Evolutionary conservation across 2,113 vertebrate genomes (phyloP).

Genomic region (Gulo gulo): DNA sequence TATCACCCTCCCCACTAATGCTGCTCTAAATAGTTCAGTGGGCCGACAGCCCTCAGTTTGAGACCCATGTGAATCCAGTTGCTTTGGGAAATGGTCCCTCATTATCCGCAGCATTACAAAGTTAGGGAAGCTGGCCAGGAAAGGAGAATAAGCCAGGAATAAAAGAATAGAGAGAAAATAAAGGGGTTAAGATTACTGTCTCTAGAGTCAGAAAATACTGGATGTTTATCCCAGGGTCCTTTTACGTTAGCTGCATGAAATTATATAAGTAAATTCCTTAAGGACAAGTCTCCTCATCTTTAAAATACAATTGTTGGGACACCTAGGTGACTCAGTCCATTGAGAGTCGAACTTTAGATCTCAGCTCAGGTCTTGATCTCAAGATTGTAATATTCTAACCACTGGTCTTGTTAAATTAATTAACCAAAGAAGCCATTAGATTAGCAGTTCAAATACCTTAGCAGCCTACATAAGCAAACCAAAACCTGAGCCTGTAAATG

Average conservation of each 20-base stretch:
- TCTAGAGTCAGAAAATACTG: background rate
- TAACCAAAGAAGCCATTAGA: background rate
- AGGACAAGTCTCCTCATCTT: background rate
- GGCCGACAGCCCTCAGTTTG: background rate
- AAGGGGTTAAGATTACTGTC: no score
- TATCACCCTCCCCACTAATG: background rate
- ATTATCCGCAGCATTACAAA: background rate
- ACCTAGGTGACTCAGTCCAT: background rate
- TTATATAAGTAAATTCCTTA: background rate
- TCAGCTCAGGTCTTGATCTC: background rate
- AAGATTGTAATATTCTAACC: background rate
- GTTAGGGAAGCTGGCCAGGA: background rate
- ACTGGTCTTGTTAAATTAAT: background rate
- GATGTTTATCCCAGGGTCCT: background rate
- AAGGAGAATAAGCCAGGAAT: background rate
- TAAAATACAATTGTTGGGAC: background rate
- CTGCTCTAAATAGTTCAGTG: background rate
- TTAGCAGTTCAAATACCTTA: background rate
- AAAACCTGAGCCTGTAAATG: background rate
- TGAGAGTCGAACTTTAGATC: background rate
- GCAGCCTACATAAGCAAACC: background rate
- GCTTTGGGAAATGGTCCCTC: background rate
- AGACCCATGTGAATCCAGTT: background rate
- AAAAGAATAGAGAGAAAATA: background rate
- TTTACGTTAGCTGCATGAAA: background rate